Evolutionary conservation across 2,797 vertebrate species (phyloP).

Genomic region (Monodelphis domestica): DNA sequence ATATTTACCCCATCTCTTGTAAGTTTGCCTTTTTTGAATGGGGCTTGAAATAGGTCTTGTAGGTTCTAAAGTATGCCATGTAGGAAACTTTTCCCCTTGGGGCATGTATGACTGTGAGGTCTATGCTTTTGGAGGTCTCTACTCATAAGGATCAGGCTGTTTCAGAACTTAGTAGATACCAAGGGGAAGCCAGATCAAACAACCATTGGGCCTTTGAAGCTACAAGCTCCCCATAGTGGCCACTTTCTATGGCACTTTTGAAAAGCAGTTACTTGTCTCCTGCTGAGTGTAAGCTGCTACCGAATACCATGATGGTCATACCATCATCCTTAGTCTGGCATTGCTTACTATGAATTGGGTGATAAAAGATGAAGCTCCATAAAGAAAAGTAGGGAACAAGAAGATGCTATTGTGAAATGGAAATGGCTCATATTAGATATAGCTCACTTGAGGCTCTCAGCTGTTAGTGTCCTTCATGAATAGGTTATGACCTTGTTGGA

Average conservation of each 20-base stretch:
- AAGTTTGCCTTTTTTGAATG: neutral
- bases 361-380: neutral
- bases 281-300: neutral
- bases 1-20: neutral
- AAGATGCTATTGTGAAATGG: neutral
- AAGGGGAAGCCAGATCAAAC: neutral
- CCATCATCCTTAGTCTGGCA: neutral
- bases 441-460: neutral
- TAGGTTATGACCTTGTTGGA: neutral
- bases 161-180: neutral
- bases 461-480: neutral
- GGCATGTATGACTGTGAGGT: no score
- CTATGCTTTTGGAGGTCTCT: neutral
- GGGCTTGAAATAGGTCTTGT: neutral
- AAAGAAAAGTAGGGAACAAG: neutral
- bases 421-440: neutral
- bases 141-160: neutral
- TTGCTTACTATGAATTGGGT: neutral
- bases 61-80: neutral
- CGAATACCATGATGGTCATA: neutral
- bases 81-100: neutral
- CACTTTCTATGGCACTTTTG: neutral
- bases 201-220: neutral
- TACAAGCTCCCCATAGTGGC: neutral
- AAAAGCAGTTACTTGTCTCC: neutral